Percentiles rank a stretch among this genome's conserved stretches.
phyloP scores from a whole-genome alignment of 2,888 invertebrate genomes.

The Subacronicta megacephala region DNA sequence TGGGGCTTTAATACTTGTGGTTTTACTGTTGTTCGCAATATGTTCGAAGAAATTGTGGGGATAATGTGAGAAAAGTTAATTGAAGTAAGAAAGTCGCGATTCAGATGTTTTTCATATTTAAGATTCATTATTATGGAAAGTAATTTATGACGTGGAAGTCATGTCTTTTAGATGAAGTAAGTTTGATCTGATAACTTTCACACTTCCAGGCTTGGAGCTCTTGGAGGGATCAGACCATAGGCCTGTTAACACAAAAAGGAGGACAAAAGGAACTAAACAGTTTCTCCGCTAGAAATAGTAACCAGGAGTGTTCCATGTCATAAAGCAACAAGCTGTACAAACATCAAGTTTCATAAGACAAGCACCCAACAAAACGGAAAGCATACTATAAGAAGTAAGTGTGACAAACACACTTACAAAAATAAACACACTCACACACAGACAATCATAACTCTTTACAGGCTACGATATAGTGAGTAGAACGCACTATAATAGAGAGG shows the following conservation, averaged over 20 bases:
- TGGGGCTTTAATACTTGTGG: too few relatives aligned
- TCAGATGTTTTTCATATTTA: not conserved
- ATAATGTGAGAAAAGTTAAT: constrained; percentile 17
- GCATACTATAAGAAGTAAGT: constrained; percentile 3
- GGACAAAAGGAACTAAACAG: too few relatives aligned
- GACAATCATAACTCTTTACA: not conserved
- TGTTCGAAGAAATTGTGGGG: constrained; percentile 52
- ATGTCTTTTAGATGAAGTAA: too few relatives aligned
- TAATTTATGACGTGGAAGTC: too few relatives aligned
- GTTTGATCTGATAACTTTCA: too few relatives aligned
- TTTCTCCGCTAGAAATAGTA: not conserved
- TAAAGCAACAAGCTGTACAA: constrained; percentile 5
- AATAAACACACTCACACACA: not conserved
- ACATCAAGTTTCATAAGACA: not conserved
- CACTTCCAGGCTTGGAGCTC: too few relatives aligned
- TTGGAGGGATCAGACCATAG: too few relatives aligned
- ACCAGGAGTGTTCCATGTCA: not conserved
- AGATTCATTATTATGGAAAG: too few relatives aligned
- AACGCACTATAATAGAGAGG: constrained; percentile 34
- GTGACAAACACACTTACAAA: constrained; percentile 8
- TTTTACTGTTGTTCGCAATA: constrained; percentile 25
- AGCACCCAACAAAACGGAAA: not conserved
- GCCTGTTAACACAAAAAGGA: too few relatives aligned
- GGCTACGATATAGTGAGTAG: constrained; percentile 14
- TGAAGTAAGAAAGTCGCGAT: constrained; percentile 27